Base-by-base conservation (phyloP, 2,888 invertebrate species). In the Agriopis leucophaearia region DNA sequence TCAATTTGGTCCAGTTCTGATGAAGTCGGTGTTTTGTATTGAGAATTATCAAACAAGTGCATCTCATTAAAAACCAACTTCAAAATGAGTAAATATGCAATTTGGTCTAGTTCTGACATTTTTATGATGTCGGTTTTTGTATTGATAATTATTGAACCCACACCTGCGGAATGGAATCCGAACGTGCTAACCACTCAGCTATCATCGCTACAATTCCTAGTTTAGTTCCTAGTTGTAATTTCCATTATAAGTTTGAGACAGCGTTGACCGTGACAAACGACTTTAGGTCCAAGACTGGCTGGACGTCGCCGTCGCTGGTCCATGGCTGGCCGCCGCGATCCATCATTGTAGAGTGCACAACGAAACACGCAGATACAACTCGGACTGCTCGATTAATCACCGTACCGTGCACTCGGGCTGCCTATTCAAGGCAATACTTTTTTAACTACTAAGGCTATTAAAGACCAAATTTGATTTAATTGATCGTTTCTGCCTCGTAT, bases 381-480 rank as follows among this genome's bases (percentile, higher is more conserved):
- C 80, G 77, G 87, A 83, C 87, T 85, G 84, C 78, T 81, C 85
- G 88, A 90, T 90, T 90, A 88, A 90, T 90, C 89, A 89, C 81
- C 76, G 80, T 80, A 83, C 38, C 62, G 79, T 72, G 7, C n/a
- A 45, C 5, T n/a, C 5, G 7, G 0, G n/a, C 44, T n/a, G 44
- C 44, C 44, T 45, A 8, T n/a, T 42, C 42, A 42, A 42, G 10
- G 12, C 42, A 42, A 10, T 42, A 42, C 42, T 42, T 12, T 13
- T 42, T 42, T 0, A 3, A 42, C 13, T 13, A 12, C 40, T 40
- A 9, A 9, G 10, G 2, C 9, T 40, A 9, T 8, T 36, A 1
- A 1, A 38, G 8, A 13, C 42, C 10, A 42, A 42, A 42, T 12
- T 42, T 5, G 38, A 38, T 27, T 4, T 27, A 27, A 27, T 5